phyloP scores from a whole-genome alignment of 2,888 invertebrate genomes.

The Polyommatus iphigenia region DNA sequence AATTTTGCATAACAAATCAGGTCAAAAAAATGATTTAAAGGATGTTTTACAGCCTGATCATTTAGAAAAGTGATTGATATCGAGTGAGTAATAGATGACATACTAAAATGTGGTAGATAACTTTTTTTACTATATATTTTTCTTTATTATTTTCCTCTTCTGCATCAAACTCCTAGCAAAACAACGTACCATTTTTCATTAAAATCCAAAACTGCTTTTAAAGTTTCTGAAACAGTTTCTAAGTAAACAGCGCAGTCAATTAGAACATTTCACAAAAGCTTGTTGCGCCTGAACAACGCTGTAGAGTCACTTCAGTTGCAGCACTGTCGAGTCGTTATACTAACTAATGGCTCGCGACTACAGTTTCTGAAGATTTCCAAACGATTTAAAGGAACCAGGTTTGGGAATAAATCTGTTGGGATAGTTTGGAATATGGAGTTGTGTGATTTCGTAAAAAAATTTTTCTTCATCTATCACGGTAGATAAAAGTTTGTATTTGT shows the following conservation, averaged over 20 bases:
- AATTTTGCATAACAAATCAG: no score
- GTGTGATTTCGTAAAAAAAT: no score
- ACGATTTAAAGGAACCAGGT: background rate
- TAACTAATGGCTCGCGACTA: constrained; percentile 26
- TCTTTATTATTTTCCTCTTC: no score
- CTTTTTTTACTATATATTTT: no score
- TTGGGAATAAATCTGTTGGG: background rate
- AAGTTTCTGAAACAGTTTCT: background rate
- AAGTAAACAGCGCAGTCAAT: constrained; percentile 7
- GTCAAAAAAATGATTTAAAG: no score
- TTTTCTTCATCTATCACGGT: no score
- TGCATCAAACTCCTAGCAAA: background rate
- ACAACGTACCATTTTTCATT: background rate
- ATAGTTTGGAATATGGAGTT: no score
- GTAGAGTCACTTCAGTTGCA: constrained; percentile 28
- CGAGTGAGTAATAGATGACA: no score
- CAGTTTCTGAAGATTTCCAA: constrained; percentile 26
- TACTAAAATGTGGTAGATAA: no score
- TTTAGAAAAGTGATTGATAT: no score
- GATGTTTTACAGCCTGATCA: no score
- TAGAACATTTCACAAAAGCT: constrained; percentile 6
- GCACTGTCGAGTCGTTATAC: constrained; percentile 19
- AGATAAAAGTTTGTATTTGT: no score
- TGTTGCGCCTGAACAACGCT: constrained; percentile 17
- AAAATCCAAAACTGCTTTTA: background rate